Base-by-base conservation (phyloP, 2,888 invertebrate genomes). In the Phaedon cochleariae region DNA sequence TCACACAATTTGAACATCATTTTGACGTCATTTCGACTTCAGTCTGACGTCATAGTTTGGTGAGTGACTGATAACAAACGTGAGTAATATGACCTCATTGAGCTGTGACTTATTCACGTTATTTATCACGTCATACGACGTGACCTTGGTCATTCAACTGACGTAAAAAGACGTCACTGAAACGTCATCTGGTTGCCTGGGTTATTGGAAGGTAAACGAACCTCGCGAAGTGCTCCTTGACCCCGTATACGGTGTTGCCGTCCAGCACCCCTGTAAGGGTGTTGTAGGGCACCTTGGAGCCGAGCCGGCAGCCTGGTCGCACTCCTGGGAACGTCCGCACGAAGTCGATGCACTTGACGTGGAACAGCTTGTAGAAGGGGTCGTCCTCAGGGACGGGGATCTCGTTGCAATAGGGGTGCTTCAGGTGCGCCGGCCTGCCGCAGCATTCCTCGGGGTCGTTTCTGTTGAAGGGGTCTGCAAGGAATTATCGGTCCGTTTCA, bases 391-490 rank as follows among this genome's bases (percentile, higher is more conserved):
- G 95, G 54, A 96, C 90, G 62, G 88, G 86, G 75, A 96, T 94
- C 85, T 96, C 95, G 83, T 95, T 91, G 81, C 96, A 96, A 82
- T 95, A 95, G 0, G 95, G 95, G 84, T 96, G 95, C 81, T 93
- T 94, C 59, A 92, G 85, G 76, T 94, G 94, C 12, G 89, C 87
- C 0, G 94, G 92, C 20, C 93, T 88, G 78, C 91, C 88, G 84
- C 95, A 96, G 82, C 95, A 96, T 82, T 95, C 95, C 82, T 95
- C 95, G 1, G 95, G 95, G 82, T 95, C 95, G 83, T 95, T 95
- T 73, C 94, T 89, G 84, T 92, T 94, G 73, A 90, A 84, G 2
- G 94, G 90, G 85, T 95, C 95, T 95, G 80, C 22, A 75, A 76
- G 70, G 59, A 65, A 74, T 15, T 46, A 26, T 7, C 26, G 7